Evolutionary conservation across 2,888 invertebrate genomes (phyloP).

Genomic region (Andrena minutula): DNA sequence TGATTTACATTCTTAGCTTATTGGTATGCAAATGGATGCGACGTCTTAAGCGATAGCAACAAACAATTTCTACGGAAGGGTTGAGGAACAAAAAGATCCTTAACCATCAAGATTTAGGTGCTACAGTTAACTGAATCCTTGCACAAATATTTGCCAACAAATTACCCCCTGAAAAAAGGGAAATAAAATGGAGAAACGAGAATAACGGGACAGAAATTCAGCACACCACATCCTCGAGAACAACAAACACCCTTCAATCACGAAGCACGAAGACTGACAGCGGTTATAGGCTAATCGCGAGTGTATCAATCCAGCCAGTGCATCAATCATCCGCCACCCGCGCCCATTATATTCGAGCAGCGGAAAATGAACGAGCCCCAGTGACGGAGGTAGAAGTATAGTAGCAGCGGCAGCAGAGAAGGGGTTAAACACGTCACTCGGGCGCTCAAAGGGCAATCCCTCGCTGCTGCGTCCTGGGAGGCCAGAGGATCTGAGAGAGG

Average conservation of each 20-base stretch:
- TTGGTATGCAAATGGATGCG: too few relatives aligned
- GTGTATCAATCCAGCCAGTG: slow-evolving; percentile 16
- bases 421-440: slow-evolving; percentile 24
- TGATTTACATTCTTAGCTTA: too few relatives aligned
- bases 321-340: slow-evolving; percentile 28
- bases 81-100: not conserved
- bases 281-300: slow-evolving; percentile 15
- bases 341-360: not conserved
- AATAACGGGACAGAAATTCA: not conserved
- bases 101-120: too few relatives aligned
- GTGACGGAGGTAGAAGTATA: not conserved
- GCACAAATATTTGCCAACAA: too few relatives aligned
- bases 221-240: not conserved
- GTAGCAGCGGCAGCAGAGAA: not conserved
- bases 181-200: too few relatives aligned
- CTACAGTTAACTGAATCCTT: too few relatives aligned
- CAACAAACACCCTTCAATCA: slow-evolving; percentile 29
- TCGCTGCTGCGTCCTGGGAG: not conserved
- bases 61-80: not conserved
- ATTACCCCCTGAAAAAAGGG: too few relatives aligned
- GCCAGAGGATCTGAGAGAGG: not conserved
- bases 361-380: slow-evolving; percentile 24
- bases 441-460: slow-evolving; percentile 26
- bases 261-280: slow-evolving; percentile 1
- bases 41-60: too few relatives aligned